phyloP scores from a whole-genome alignment of 2,888 invertebrate genomes.

The Deilephila porcellus region DNA sequence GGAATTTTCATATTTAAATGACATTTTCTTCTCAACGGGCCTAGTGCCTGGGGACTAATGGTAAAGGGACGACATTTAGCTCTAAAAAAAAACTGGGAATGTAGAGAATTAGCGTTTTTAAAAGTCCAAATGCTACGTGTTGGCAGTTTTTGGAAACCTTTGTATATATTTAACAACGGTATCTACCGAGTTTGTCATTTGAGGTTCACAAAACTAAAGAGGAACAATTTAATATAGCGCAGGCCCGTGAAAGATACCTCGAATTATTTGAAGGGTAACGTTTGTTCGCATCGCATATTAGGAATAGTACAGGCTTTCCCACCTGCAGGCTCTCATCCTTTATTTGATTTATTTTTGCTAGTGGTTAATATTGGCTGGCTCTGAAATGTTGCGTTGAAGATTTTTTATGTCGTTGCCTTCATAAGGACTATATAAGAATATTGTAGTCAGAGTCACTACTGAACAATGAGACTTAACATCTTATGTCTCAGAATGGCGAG shows the following conservation, averaged over 20 bases:
- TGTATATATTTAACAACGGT: not conserved
- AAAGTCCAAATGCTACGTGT: not conserved
- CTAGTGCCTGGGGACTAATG: conserved; percentile 34
- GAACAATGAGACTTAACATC: no score
- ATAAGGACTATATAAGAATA: no score
- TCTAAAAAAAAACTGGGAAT: conserved; percentile 26
- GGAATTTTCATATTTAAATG: conserved; percentile 53
- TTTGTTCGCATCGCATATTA: no score
- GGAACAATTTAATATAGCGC: not conserved
- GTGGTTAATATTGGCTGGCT: no score
- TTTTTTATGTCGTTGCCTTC: no score
- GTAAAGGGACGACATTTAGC: conserved; percentile 25
- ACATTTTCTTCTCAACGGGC: conserved; percentile 38
- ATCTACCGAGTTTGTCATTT: not conserved
- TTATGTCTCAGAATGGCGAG: no score
- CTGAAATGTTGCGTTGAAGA: no score
- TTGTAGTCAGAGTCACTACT: no score
- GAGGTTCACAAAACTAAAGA: not conserved
- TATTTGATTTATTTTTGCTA: no score
- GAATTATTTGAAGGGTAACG: no score
- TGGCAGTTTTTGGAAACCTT: not conserved
- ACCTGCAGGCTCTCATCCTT: no score
- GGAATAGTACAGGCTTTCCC: no score
- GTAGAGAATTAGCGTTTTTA: not conserved
- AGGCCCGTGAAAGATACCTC: not conserved